Evolutionary conservation across 2,888 invertebrate species (phyloP), one percentile per base, ranked within the genome.

Genomic region (Pristionchus maxplancki): DNA sequence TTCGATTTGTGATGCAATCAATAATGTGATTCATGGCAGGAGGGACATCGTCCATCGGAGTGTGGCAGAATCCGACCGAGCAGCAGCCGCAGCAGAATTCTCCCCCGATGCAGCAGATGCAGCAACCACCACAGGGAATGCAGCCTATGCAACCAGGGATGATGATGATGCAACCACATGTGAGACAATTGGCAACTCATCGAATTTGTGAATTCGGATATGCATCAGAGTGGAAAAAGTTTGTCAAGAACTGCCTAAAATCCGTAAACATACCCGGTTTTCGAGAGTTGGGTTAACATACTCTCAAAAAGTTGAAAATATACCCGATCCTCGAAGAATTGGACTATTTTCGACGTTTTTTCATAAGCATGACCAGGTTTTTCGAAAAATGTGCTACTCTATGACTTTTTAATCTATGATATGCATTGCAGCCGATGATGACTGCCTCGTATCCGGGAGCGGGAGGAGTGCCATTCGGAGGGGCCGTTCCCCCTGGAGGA

Each of bases 71-170:
- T 24, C 82, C 82, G 20, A 31, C 82, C 13, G 82, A 83, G 13
- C 53, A 48, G 81, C 28, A n/a, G 28, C 28, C 44, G 24, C 50
- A 50, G 53, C 50, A 50, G 50, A 28, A 28, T 15, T 40, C 82
- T 24, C 48, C 82, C 31, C 48, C 48, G 8, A 74, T 74, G 82
- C 82, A 82, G 50, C 50, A 28, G 31, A 31, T 50, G 50, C 50
- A 82, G 78, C n/a, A n/a, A n/a, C n/a, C n/a, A 40, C 40, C 24
- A n/a, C 78, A 78, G 81, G 24, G 40, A 50, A 31, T n/a, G 44
- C 78, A 44, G n/a, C 78, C 40, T 4, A 78, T 78, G 78, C 78
- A 78, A 44, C 78, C 78, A 40, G 34, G 82, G 82, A 83, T 83
- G 82, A 50, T 53, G 82, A 24, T 34, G 31, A 83, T 83, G 82